phyloP scores from a whole-genome alignment of 2,797 vertebrate genomes.

The Hippoglossus hippoglossus region DNA sequence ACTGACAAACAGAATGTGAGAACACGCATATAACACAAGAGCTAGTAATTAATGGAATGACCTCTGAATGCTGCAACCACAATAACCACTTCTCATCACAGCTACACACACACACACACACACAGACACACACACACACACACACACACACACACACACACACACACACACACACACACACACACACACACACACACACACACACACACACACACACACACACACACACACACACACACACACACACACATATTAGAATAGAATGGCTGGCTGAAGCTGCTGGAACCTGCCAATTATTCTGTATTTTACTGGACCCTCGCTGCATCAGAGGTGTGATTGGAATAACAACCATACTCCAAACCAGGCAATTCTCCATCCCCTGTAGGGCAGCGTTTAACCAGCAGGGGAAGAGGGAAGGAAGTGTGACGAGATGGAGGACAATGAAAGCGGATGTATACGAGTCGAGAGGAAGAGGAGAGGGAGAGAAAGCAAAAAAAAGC shows the following conservation, averaged over 20 bases:
- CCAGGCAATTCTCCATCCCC: constrained; percentile 78
- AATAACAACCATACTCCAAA: constrained; percentile 86
- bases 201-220: constrained; percentile 41
- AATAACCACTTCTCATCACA: constrained; percentile 62
- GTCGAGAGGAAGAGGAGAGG: constrained; percentile 26
- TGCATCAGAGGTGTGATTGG: constrained; percentile 86
- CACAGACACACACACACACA: constrained; percentile 33
- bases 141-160: constrained; percentile 32
- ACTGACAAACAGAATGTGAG: constrained; percentile 73
- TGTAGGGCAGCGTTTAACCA: constrained; percentile 71
- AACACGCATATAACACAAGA: constrained; percentile 68
- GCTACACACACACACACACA: constrained; percentile 37
- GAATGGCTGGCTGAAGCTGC: constrained; percentile 74
- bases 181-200: constrained; percentile 28
- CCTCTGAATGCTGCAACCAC: constrained; percentile 79
- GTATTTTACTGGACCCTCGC: constrained; percentile 84
- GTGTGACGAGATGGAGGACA: constrained; percentile 52
- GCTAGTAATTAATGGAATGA: constrained; percentile 85
- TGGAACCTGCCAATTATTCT: constrained; percentile 86
- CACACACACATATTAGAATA: constrained; percentile 47
- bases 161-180: constrained; percentile 41
- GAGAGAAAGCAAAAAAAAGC: constrained; percentile 20
- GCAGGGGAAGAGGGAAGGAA: constrained; percentile 67
- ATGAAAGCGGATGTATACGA: constrained; percentile 48
- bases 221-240: constrained; percentile 36